Evolutionary conservation across 2,113 vertebrate species (phyloP), one percentile per base, ranked within the genome.

Genomic region (Piaya cayana): DNA sequence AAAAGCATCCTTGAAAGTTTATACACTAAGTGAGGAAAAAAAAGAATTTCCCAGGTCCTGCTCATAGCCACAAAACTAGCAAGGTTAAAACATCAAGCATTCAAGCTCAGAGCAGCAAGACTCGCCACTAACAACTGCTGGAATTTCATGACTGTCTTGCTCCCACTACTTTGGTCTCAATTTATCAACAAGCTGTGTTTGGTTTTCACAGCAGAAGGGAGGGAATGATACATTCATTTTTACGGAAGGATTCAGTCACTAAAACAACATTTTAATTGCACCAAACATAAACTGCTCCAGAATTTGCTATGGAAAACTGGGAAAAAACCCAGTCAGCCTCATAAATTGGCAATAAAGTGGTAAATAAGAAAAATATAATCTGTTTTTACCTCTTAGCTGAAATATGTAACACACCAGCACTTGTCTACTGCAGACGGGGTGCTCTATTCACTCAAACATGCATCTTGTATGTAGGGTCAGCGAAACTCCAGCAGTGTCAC

Each of bases 381-480:
- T 69, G 32, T 60, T 85, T 78, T 78, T 37, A 45, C 6, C 8
- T 55, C 43, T 60, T 8, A 49, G 30, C 5, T 88, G 56, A 88
- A 75, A 36, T 20, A 27, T 5, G 5, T 21, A 60, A 52, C 36
- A 12, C 11, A 30, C 16, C 22, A 78, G 27, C 15, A 49, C 4
- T 7, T 36, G 15, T 6, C 53, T 34, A 8, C 26, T 0, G 5
- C 65, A 68, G 43, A 27, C 0, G 3, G 6, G 3, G 16, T 9
- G 52, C 23, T 65, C 64, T 26, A 15, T 59, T 67, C 50, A 45
- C n/a, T 22, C 3, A 6, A 82, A 21, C 12, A 36, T 12, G 18
- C 47, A 12, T 15, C 49, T 65, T 43, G 37, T 6, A 7, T 1
- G 15, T 14, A 15, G 6, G 42, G 22, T 25, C 68, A 72, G 77